phyloP scores from a whole-genome alignment of 2,888 invertebrate species.

The Andrena praecox region DNA sequence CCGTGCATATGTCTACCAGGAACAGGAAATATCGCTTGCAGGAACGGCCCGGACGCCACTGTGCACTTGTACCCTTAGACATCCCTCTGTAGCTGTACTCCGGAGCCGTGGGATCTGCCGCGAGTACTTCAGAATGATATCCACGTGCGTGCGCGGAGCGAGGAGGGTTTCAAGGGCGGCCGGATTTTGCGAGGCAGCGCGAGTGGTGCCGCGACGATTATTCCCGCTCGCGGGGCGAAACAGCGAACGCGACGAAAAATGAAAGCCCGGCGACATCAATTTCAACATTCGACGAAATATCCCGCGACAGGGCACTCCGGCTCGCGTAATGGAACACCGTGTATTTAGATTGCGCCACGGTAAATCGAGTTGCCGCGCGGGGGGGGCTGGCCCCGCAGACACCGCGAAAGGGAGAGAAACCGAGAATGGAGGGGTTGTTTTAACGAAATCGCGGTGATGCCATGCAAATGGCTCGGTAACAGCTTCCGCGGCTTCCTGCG shows the following conservation, averaged over 20 bases:
- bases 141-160: not conserved
- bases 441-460: conserved; percentile 82
- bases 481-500: conserved; percentile 81
- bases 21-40: conserved; percentile 71
- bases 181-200: not conserved
- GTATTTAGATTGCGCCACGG: conserved; percentile 72
- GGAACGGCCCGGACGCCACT: conserved; percentile 33
- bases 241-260: conserved; percentile 4
- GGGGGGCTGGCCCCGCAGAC: conserved; percentile 26
- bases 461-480: conserved; percentile 84
- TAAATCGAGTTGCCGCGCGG: conserved; percentile 69
- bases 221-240: not conserved
- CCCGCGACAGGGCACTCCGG: conserved; percentile 43
- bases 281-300: conserved; percentile 46
- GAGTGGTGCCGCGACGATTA: conserved; percentile 19
- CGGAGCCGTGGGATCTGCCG: too few relatives aligned
- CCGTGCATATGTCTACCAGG: conserved; percentile 73
- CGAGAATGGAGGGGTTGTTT: conserved; percentile 75
- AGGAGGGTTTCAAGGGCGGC: not conserved
- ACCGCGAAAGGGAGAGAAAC: conserved; percentile 60
- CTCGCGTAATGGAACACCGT: conserved; percentile 64
- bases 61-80: not conserved
- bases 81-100: too few relatives aligned
- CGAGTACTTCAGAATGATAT: too few relatives aligned
- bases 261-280: conserved; percentile 21